These are phyloP conservation scores for Andrena dorsata DNA, from an alignment of 2,888 invertebrate genomes.

Conservation along the genomic window DNA sequence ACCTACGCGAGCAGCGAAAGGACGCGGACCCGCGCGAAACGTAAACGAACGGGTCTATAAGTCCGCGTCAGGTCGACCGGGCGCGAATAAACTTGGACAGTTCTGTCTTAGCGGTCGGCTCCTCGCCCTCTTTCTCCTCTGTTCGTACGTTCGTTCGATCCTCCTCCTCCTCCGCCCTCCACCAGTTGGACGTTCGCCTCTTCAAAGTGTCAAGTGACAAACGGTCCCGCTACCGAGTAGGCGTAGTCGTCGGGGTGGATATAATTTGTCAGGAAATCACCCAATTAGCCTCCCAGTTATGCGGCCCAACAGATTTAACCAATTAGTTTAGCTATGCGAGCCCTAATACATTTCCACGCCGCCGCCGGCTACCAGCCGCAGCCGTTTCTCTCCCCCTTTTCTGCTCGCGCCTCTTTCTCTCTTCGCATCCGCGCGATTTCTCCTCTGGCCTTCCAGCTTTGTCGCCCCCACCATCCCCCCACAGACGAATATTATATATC, in stretches of 20 bases:
- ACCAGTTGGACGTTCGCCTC: constrained; percentile 72
- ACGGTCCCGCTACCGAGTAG: constrained; percentile 83
- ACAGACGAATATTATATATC: neutral
- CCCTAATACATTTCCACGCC: constrained; percentile 83
- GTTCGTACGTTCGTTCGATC: constrained; percentile 20
- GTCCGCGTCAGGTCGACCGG: constrained; percentile 72
- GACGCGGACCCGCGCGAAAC: constrained; percentile 28
- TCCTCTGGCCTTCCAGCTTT: constrained; percentile 8
- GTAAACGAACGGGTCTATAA: constrained; percentile 78
- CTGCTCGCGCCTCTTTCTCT: constrained; percentile 21
- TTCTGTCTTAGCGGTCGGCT: constrained; percentile 61
- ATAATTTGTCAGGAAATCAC: constrained; percentile 85
- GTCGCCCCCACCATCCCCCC: neutral
- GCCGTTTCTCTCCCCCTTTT: constrained; percentile 50
- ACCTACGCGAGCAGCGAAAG: constrained; percentile 20
- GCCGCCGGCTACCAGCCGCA: constrained; percentile 74
- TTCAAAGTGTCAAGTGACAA: constrained; percentile 85
- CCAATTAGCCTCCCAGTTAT: constrained; percentile 85
- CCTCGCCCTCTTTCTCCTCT: constrained; percentile 4
- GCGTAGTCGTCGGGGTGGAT: constrained; percentile 83
- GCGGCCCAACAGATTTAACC: constrained; percentile 85
- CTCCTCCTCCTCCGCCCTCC: constrained; percentile 34
- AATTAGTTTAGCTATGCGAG: constrained; percentile 85
- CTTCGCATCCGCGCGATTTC: neutral
- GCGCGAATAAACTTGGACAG: constrained; percentile 77